Evolutionary conservation across 1,140 invertebrate genomes (phyloP), one percentile per base, ranked within the genome.

Genomic region (Melipona quadrifasciata): DNA sequence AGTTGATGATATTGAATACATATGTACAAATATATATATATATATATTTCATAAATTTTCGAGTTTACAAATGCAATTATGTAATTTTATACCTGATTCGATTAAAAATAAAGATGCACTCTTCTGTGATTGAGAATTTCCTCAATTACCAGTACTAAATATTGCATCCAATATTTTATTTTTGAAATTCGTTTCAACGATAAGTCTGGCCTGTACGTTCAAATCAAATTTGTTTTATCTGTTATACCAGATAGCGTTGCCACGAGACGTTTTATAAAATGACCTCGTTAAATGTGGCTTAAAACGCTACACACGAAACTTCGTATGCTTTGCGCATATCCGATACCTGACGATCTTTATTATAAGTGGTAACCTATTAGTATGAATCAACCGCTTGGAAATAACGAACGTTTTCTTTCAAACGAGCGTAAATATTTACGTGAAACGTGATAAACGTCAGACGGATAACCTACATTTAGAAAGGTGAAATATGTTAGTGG

Each of bases 41-140:
- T 71, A 73, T 87, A 88, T 55, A 55, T 87, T 85, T 91, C 55
- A 86, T 82, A 87, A 47, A 78, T 87, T 86, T 83, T 86, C 89
- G 86, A 86, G 75, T 91, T 91, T 86, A 76, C 91, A 92, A 84
- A 82, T 75, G 39, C 84, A 90, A 24, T 68, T 91, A 86, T 91
- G 91, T 31, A 87, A 90, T 74, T 90, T 85, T 74, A 91, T 90
- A 89, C 90, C 68, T 89, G 51, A 90, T 81, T 87, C 70, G 74
- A 72, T 89, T 87, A 78, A 86, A 90, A 89, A 90, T 91, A 90
- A 91, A 90, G 90, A 87, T 82, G 90, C 86, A 89, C 85, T 88
- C 90, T 91, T 91, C 39, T 87, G 85, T 65, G 3, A 86, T 21
- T 8, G 2, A n/a, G 8, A 34, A 53, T 24, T 74, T 85, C 67